Base-by-base conservation (phyloP, 2,888 invertebrate genomes). In the Calameuta pallipes region DNA sequence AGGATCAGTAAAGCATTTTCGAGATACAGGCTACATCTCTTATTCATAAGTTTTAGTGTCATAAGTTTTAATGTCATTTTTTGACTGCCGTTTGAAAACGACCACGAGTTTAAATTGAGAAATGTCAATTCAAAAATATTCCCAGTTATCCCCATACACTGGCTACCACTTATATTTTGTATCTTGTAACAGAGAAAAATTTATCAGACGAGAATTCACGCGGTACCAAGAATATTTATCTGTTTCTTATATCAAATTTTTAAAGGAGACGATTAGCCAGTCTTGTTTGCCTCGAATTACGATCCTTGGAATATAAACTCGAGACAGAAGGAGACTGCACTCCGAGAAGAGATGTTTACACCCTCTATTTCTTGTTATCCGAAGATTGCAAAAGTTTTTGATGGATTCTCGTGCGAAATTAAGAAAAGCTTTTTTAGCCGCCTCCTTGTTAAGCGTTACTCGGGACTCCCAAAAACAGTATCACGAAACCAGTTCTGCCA, bases 371-470 rank as follows among this genome's bases (percentile, higher is more conserved):
- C 71, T 71, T 71, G 71, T 71, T 30, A 71, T 6, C 31, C 71
- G 71, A 71, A 34, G 23, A 71, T 71, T 71, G 71, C 71, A 71
- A 71, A 71, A 71, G 71, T 71, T 71, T 71, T 71, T 71, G 71
- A 71, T 71, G 71, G 71, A 71, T 71, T 71, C 71, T 71, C 71
- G 23, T 71, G 34, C 34, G 34, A 71, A 71, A 71, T 71, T 71
- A 71, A 71, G 71, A 71, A 31, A 71, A 71, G 71, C 71, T 71
- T 15, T 71, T 34, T 71, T 23, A 15, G 56, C 6, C 9, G 56
- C 9, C 23, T 23, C 56, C 56, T 23, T 56, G 56, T 56, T 56
- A 56, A 56, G 56, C 56, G 56, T 56, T 56, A 56, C 56, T 9
- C 23, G 23, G 56, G 9, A 56, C 56, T 56, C 23, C 56, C 56